These are phyloP conservation scores for Falco columbarius DNA, from an alignment of 2,797 vertebrate species.

Conservation along the genomic window DNA sequence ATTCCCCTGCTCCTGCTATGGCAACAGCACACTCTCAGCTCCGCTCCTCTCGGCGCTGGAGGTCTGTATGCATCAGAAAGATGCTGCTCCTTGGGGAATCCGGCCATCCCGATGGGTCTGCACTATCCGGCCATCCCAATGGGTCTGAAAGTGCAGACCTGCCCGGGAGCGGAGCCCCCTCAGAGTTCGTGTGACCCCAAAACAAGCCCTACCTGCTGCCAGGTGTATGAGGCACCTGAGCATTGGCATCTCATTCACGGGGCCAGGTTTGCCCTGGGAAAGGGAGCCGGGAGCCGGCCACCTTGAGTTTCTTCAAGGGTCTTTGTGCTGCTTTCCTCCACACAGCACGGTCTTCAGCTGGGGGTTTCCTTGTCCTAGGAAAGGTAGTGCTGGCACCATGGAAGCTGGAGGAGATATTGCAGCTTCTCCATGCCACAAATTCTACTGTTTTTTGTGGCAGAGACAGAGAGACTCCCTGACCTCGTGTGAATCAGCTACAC, in stretches of 20 bases:
- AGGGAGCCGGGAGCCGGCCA: not conserved
- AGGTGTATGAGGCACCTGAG: not conserved
- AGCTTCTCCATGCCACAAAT: not conserved
- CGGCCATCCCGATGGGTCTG: rapidly evolving
- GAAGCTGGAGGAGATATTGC: not conserved
- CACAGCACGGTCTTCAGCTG: rapidly evolving
- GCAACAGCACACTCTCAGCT: slow-evolving; percentile 34
- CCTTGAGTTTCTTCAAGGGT: rapidly evolving
- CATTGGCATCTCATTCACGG: not conserved
- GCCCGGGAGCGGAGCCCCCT: rapidly evolving
- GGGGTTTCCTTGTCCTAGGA: not conserved
- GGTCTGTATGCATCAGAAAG: not conserved
- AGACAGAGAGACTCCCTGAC: not conserved
- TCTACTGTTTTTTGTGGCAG: not conserved
- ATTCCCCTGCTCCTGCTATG: slow-evolving; percentile 32
- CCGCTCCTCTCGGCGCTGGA: not conserved
- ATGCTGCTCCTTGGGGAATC: not conserved
- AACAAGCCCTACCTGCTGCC: not conserved
- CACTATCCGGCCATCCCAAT: rapidly evolving
- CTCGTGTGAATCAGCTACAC: not conserved
- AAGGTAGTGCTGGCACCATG: not conserved
- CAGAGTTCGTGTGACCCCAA: not conserved
- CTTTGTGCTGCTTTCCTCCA: not conserved
- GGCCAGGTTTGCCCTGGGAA: not conserved
- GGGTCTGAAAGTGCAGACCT: not conserved